Percentiles rank a stretch among this genome's conserved stretches.
Evolutionary conservation across 2,888 invertebrate species (phyloP).

Genomic region (Diloba caeruleocephala): DNA sequence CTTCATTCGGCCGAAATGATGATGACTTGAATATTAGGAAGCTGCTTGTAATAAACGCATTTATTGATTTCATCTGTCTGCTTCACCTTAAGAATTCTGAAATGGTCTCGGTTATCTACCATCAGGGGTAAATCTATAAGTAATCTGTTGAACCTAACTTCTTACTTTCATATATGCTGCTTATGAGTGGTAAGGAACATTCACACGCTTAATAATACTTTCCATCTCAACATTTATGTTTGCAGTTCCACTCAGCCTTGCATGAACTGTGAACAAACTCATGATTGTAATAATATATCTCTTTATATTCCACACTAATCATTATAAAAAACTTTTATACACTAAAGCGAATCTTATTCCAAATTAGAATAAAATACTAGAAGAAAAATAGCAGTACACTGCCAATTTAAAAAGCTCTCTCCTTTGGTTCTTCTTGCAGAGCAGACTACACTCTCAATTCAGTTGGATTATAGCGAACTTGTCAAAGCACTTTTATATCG

Average conservation of each 20-base stretch:
- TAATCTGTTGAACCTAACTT: too few species aligned
- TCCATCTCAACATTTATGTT: background rate
- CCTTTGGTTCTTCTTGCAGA: conserved; percentile 13
- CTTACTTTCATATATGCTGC: too few species aligned
- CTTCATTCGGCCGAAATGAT: too few species aligned
- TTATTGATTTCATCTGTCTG: too few species aligned
- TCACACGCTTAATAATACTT: too few species aligned
- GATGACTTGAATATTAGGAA: too few species aligned
- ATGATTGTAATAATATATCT: background rate
- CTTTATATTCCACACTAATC: conserved; percentile 3
- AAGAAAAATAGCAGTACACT: conserved; percentile 15
- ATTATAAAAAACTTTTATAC: conserved; percentile 27
- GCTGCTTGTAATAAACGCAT: too few species aligned
- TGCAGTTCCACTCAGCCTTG: background rate
- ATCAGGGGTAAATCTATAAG: too few species aligned
- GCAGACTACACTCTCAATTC: conserved; percentile 27
- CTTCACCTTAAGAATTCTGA: too few species aligned
- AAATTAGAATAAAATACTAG: conserved; percentile 12
- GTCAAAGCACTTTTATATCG: conserved; percentile 51
- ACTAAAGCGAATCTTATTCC: conserved; percentile 4
- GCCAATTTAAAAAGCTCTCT: conserved; percentile 22
- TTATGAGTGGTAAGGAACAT: too few species aligned
- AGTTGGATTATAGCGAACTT: conserved; percentile 35
- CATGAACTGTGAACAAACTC: background rate
- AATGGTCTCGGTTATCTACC: too few species aligned